Evolutionary conservation across 2,797 vertebrate genomes (phyloP).

Genomic region (Chaunax sp.): DNA sequence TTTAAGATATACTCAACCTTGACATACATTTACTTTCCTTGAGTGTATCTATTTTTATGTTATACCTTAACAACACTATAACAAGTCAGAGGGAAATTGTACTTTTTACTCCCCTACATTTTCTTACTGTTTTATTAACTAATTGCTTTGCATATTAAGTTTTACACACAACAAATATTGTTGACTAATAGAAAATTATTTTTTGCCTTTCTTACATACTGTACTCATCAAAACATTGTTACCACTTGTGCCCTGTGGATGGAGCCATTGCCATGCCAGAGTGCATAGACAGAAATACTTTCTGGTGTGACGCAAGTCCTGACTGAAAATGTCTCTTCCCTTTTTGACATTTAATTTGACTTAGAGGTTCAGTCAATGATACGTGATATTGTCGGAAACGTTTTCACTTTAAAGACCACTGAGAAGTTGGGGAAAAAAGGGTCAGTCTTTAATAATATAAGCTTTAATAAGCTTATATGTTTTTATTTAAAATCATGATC

Average conservation of each 20-base stretch:
- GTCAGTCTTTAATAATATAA: neutral
- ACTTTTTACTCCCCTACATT: too few relatives aligned
- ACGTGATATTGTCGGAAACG: neutral
- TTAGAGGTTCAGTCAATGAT: neutral
- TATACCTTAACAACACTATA: too few relatives aligned
- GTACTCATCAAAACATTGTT: slow-evolving; percentile 6
- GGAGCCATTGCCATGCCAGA: slow-evolving; percentile 42
- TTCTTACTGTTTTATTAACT: too few relatives aligned
- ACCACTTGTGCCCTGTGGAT: slow-evolving; percentile 43
- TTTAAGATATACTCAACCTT: too few relatives aligned
- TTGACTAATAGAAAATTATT: too few relatives aligned
- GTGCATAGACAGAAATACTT: neutral
- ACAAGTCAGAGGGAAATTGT: too few relatives aligned
- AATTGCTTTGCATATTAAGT: too few relatives aligned
- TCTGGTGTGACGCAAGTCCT: neutral
- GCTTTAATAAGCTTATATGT: neutral
- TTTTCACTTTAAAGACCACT: neutral
- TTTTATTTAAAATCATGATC: neutral
- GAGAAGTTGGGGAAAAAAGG: too few relatives aligned
- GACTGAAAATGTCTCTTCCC: too few relatives aligned
- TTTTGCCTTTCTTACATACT: neutral
- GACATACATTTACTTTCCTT: too few relatives aligned
- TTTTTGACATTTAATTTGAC: neutral
- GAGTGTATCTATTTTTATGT: too few relatives aligned
- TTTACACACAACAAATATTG: too few relatives aligned